A percentile compares a stretch with the other conserved stretches of the same genome.
These are phyloP conservation scores for Lagopus leucura DNA, from an alignment of 2,113 vertebrate genomes.

Conservation along the genomic window DNA sequence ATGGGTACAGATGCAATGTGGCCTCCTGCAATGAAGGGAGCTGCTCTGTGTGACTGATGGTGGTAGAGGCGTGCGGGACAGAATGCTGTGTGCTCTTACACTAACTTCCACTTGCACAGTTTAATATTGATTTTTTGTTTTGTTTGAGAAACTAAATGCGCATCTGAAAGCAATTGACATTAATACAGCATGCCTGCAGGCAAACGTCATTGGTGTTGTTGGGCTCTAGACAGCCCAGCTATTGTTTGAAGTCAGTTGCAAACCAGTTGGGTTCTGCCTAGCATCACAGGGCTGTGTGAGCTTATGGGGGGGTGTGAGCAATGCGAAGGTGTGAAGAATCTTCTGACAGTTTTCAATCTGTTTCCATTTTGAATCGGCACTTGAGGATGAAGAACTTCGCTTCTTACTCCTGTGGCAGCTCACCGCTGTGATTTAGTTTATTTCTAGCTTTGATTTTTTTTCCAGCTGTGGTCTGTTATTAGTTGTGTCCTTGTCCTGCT, in stretches of 20 bases:
- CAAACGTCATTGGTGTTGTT: background rate
- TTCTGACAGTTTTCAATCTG: slow-evolving; percentile 38
- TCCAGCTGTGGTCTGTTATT: fast-evolving
- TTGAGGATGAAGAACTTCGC: background rate
- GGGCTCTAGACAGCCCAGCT: slow-evolving; percentile 2
- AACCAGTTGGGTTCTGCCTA: slow-evolving; percentile 25
- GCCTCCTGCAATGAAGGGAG: background rate
- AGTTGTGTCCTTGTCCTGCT: background rate
- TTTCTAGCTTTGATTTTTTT: background rate
- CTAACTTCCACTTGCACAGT: background rate
- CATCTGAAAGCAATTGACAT: slow-evolving; percentile 35
- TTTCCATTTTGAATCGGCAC: slow-evolving; percentile 40
- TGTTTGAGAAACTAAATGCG: background rate
- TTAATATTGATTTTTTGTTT: background rate
- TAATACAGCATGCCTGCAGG: slow-evolving; percentile 35
- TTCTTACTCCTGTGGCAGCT: background rate
- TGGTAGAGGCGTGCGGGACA: background rate
- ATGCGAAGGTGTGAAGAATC: background rate
- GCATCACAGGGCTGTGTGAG: background rate
- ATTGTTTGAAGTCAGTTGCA: slow-evolving; percentile 21
- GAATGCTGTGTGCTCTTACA: background rate
- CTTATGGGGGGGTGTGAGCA: background rate
- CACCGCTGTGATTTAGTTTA: background rate
- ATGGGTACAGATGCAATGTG: background rate
- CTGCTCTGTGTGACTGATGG: too few species aligned